These are phyloP conservation scores for Palaemon carinicauda DNA, from an alignment of 1,140 invertebrate species.

Conservation along the genomic window DNA sequence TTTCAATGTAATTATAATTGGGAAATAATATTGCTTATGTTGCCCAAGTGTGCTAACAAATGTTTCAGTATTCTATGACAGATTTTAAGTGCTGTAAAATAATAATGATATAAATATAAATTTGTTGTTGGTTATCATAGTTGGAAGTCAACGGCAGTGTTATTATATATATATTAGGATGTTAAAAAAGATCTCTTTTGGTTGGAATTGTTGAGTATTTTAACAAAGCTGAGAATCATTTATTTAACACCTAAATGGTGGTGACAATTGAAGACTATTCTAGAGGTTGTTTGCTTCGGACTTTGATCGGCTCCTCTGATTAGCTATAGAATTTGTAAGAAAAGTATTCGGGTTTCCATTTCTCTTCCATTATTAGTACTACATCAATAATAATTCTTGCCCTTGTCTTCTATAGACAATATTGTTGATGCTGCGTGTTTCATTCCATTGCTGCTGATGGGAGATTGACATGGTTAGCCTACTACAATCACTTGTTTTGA, in stretches of 20 bases:
- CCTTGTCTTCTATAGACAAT: conserved; percentile 52
- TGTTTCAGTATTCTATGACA: conserved; percentile 38
- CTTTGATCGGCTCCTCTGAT: too few relatives aligned
- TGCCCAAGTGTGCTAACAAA: conserved; percentile 26
- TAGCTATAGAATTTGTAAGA: neutral
- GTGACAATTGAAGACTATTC: conserved; percentile 17
- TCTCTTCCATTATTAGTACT: conserved; percentile 9
- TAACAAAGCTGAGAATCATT: conserved; percentile 23
- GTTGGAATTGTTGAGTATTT: conserved; percentile 49
- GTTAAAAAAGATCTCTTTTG: conserved; percentile 5
- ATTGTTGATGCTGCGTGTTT: conserved; percentile 48
- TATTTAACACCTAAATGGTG: conserved; percentile 7
- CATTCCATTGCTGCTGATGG: conserved; percentile 20
- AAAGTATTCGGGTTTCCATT: conserved; percentile 25
- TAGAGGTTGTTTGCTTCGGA: too few relatives aligned
- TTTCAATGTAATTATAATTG: neutral
- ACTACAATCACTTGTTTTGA: neutral
- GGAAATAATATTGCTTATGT: too few relatives aligned
- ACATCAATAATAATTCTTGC: conserved; percentile 49
- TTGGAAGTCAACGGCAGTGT: conserved; percentile 53
- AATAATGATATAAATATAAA: conserved; percentile 18
- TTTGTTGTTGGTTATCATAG: conserved; percentile 49
- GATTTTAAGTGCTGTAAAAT: conserved; percentile 40
- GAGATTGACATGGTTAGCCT: neutral
- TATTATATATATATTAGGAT: conserved; percentile 51